Evolutionary conservation across 1,140 invertebrate genomes (phyloP), one percentile per base, ranked within the genome.

Genomic region (Bombus turneri): DNA sequence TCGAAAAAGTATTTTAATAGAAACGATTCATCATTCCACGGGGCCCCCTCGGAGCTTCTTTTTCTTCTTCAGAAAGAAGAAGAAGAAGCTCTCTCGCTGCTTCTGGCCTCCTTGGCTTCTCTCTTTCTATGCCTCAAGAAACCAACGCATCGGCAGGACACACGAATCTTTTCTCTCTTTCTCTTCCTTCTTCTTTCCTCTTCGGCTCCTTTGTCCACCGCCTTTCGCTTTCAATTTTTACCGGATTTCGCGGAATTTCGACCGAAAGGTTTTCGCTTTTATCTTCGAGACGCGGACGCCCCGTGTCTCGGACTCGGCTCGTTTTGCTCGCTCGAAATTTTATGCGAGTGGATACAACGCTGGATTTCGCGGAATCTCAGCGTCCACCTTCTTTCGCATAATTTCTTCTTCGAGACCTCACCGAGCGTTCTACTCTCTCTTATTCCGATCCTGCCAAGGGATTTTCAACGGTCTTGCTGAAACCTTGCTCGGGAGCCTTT

Each of bases 1-100:
- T 94, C 93, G 93, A 95, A 95, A 94, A 95, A 95, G 93, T 95
- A 95, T 95, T 95, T 95, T 95, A 95, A 95, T 95, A 95, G 95
- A 95, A 95, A 94, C 95, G 94, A 95, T 95, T 95, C 94, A 95
- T 95, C 95, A 95, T 95, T 95, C 94, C 91, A 91, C 81, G 87
- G 83, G 83, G 83, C 91, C 91, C 87, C 85, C 83, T 88, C 87
- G 86, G 10, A 77, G 85, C 79, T 85, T 88, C 86, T 90, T 91
- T 88, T 91, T 91, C 86, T 88, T 86, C 84, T 37, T 64, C 86
- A 81, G 80, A 25, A 62, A 25, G 59, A 62, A 25, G 59, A 59
- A 28, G 25, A 62, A n/a, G 59, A 62, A 62, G 59, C 77, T 76
- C 77, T 75, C 71, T 53, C 57, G 47, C 43, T 81, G 59, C 75